Base-by-base conservation (phyloP, 1,140 invertebrate genomes). In the Maniola jurtina region DNA sequence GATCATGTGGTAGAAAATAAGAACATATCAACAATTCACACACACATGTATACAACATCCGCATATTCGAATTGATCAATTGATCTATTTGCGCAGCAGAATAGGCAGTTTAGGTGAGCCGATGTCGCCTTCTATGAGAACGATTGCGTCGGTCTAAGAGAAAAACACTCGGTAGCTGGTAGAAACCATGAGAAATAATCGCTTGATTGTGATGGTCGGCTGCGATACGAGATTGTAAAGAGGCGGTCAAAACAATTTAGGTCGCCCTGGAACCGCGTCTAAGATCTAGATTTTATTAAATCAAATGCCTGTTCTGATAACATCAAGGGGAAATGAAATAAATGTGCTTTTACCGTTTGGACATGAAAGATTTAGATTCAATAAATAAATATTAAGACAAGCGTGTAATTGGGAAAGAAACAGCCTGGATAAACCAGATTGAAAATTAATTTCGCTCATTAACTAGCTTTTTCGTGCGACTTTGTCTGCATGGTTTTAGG, bases 181-280 rank as follows among this genome's bases (percentile, higher is more conserved):
- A 76, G 78, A 71, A 79, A 79, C 74, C 72, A 64, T 64, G 72
- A 70, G 72, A 68, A 77, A 76, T 83, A 80, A 81, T 78, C 76
- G 74, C 66, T 66, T 66, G 65, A 64, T 63, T 65, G 71, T 79
- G 75, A 80, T 80, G 58, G 71, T 62, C 45, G 69, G 72, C 73
- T 75, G 68, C 54, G 45, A 59, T 61, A 64, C 65, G n/a, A 65
- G 47, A 64, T 71, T 66, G 65, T 68, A 64, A 71, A 54, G 67
- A 64, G 62, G 62, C 72, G 64, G 63, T 56, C 72, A 57, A 71
- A 69, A 69, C 67, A 69, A 69, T 69, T 69, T 59, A 64, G 67
- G 61, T 48, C 66, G 40, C 54, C 34, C 55, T 60, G 36, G 50
- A 56, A 35, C 36, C 54, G 62, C 40, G 62, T 11, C 54, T 68